Conservation (phyloP, 2,888 invertebrate species). For the Ypsolopha scabrella region DNA sequence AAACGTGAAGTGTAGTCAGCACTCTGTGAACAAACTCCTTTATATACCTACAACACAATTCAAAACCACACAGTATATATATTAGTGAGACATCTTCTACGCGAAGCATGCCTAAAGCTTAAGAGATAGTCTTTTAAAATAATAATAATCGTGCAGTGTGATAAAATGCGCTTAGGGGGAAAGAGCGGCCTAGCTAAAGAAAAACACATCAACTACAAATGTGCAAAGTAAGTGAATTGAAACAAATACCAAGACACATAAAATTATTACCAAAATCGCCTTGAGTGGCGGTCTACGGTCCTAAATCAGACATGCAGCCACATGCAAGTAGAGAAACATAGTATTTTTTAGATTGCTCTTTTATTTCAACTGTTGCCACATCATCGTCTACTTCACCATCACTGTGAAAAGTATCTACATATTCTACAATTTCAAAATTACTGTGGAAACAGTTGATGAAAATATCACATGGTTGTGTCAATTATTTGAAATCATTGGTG, state of each 20-base stretch:
- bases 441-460: slow-evolving; percentile 45
- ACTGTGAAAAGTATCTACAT: neutral
- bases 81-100: slow-evolving; percentile 44
- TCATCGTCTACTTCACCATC: slow-evolving; percentile 18
- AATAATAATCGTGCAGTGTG: slow-evolving; percentile 67
- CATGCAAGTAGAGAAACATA: slow-evolving; percentile 63
- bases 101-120: slow-evolving; percentile 66
- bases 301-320: slow-evolving; percentile 67
- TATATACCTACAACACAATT: neutral
- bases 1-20: neutral
- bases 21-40: slow-evolving; percentile 2
- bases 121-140: slow-evolving; percentile 56
- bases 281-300: slow-evolving; percentile 61
- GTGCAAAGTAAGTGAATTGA: slow-evolving; percentile 66
- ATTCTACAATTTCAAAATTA: slow-evolving; percentile 9
- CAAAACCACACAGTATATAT: slow-evolving; percentile 12
- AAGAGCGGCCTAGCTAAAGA: slow-evolving; percentile 67
- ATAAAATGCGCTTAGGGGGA: slow-evolving; percentile 61
- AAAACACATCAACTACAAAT: slow-evolving; percentile 63
- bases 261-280: slow-evolving; percentile 63
- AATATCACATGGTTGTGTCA: slow-evolving; percentile 21
- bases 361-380: slow-evolving; percentile 42
- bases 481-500: slow-evolving; percentile 18
- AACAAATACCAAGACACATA: slow-evolving; percentile 41
- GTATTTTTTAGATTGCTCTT: slow-evolving; percentile 31